phyloP scores from a whole-genome alignment of 2,113 vertebrate genomes.

The Callipepla squamata region DNA sequence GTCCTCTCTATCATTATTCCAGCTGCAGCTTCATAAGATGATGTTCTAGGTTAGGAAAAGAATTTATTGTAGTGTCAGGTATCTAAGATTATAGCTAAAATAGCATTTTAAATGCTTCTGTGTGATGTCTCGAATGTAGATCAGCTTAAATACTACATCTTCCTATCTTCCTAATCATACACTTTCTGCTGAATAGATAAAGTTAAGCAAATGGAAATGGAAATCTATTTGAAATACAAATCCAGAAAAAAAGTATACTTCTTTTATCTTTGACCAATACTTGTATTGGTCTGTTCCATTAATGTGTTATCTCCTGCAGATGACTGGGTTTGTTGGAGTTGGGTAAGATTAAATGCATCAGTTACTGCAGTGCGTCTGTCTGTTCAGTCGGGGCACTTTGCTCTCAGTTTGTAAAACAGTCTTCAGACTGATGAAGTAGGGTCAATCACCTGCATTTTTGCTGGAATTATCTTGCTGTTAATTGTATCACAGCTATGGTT shows the following conservation, averaged over 20 bases:
- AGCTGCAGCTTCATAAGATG: neutral
- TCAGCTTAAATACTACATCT: neutral
- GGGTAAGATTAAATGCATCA: slow-evolving; percentile 73
- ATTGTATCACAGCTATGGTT: slow-evolving; percentile 46
- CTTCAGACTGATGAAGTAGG: slow-evolving; percentile 71
- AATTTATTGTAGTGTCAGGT: neutral
- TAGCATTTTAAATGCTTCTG: slow-evolving; percentile 17
- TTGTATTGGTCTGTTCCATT: slow-evolving; percentile 29
- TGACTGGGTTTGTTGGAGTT: slow-evolving; percentile 41
- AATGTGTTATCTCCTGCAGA: slow-evolving; percentile 64
- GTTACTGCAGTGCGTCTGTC: slow-evolving; percentile 67
- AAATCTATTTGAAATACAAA: slow-evolving; percentile 57
- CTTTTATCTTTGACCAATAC: slow-evolving; percentile 43
- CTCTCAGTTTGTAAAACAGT: slow-evolving; percentile 72
- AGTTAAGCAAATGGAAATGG: slow-evolving; percentile 1
- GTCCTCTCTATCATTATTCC: neutral
- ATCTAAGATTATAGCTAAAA: slow-evolving; percentile 1
- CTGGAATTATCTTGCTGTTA: slow-evolving; percentile 68
- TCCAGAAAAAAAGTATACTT: neutral
- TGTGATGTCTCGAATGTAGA: slow-evolving; percentile 18
- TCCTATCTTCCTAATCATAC: neutral
- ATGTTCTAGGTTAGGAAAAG: neutral
- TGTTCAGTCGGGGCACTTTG: slow-evolving; percentile 72
- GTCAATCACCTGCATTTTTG: slow-evolving; percentile 62
- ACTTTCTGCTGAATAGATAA: slow-evolving; percentile 38